Evolutionary conservation across 2,797 vertebrate species (phyloP).

Genomic region (Muraenolepis orangiensis): DNA sequence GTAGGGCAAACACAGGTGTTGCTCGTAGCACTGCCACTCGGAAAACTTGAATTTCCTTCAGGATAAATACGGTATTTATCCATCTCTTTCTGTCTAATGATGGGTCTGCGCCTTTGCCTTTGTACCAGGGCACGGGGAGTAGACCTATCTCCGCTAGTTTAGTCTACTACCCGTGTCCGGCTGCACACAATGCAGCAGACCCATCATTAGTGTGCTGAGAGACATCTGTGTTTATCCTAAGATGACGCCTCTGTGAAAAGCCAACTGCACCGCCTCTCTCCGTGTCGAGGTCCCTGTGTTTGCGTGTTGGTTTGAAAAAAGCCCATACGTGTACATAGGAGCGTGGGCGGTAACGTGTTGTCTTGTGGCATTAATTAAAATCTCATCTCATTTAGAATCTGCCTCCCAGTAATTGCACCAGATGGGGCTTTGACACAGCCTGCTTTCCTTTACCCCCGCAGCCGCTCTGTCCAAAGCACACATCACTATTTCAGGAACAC

Average conservation of each 20-base stretch:
- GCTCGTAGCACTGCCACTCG: neutral
- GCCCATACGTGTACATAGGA: neutral
- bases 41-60: neutral
- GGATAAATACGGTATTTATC: neutral
- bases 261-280: no score
- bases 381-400: slow-evolving; percentile 1
- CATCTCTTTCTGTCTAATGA: neutral
- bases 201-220: no score
- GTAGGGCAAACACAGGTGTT: neutral
- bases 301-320: no score
- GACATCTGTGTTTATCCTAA: no score
- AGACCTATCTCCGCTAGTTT: no score
- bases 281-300: no score
- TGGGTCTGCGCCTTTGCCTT: neutral
- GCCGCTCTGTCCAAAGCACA: neutral
- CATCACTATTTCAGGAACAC: neutral
- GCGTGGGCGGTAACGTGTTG: neutral
- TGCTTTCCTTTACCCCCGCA: neutral
- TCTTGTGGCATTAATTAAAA: slow-evolving; percentile 1
- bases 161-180: no score
- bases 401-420: neutral
- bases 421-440: neutral
- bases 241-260: no score
- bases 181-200: neutral
- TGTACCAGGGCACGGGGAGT: no score